These are phyloP conservation scores for Lobophora halterata DNA, from an alignment of 2,888 invertebrate genomes.

Conservation along the genomic window DNA sequence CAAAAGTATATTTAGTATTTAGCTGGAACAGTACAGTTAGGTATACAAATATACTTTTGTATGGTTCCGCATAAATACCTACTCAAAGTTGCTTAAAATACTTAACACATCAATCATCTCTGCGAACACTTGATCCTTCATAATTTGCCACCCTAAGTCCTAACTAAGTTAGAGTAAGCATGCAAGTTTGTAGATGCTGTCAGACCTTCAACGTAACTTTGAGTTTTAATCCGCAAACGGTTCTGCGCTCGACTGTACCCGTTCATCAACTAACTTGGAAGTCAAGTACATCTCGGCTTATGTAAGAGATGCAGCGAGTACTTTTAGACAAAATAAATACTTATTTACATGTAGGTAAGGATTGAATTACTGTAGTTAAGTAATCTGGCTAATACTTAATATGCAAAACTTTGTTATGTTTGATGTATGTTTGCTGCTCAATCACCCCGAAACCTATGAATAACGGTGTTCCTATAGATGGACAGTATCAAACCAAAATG, in stretches of 20 bases:
- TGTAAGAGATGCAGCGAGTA: slow-evolving; percentile 44
- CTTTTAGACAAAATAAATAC: slow-evolving; percentile 6
- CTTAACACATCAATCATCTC: slow-evolving; percentile 15
- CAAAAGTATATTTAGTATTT: too few species aligned
- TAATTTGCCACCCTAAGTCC: slow-evolving; percentile 30
- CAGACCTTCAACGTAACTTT: slow-evolving; percentile 20
- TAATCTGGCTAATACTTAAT: slow-evolving; percentile 5
- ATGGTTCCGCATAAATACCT: too few species aligned
- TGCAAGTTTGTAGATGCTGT: slow-evolving; percentile 27
- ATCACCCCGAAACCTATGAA: too few species aligned
- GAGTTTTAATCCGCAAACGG: slow-evolving; percentile 20
- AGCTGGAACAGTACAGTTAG: too few species aligned
- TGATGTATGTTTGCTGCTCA: too few species aligned
- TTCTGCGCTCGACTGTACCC: slow-evolving; percentile 48
- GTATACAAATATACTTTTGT: too few species aligned
- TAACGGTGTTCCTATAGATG: too few species aligned
- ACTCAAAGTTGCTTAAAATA: too few species aligned
- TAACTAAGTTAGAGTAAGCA: slow-evolving; percentile 17
- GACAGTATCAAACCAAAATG: too few species aligned
- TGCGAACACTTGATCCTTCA: slow-evolving; percentile 31
- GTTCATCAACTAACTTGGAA: slow-evolving; percentile 64
- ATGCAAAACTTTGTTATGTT: too few species aligned
- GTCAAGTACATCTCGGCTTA: slow-evolving; percentile 68
- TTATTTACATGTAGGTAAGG: slow-evolving; percentile 8
- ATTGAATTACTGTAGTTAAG: slow-evolving; percentile 2